Percentiles rank a stretch among this genome's conserved stretches.
These are phyloP conservation scores for Nannoperca australis DNA, from an alignment of 2,797 vertebrate genomes.

Conservation along the genomic window DNA sequence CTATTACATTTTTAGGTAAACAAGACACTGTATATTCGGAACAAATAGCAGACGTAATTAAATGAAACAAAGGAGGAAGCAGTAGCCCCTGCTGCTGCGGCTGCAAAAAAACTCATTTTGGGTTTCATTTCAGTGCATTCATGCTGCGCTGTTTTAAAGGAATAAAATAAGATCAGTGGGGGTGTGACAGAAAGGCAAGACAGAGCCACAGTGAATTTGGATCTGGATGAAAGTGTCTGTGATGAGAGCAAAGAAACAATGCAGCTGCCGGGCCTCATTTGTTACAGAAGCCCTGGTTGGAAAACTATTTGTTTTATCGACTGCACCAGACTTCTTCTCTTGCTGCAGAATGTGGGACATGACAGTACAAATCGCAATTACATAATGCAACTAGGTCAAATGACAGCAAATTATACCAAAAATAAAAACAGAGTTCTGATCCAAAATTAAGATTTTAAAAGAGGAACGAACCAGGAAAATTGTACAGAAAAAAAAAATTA, in stretches of 20 bases:
- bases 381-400: constrained; percentile 57
- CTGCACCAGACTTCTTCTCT: constrained; percentile 33
- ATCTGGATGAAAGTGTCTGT: constrained; percentile 45
- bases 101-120: neutral
- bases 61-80: constrained; percentile 22
- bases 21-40: neutral
- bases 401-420: constrained; percentile 18
- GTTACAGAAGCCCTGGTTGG: constrained; percentile 5
- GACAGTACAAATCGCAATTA: constrained; percentile 46
- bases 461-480: neutral
- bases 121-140: constrained; percentile 19
- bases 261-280: constrained; percentile 50
- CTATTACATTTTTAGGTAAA: neutral
- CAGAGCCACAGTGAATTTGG: constrained; percentile 32
- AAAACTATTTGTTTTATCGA: constrained; percentile 46
- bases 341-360: constrained; percentile 52
- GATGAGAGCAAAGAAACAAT: constrained; percentile 22
- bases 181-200: constrained; percentile 48
- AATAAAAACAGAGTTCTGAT: constrained; percentile 7
- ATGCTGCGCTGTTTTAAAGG: constrained; percentile 8
- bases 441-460: constrained; percentile 14
- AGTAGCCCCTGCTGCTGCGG: constrained; percentile 2
- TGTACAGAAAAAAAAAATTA: neutral
- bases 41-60: constrained; percentile 8
- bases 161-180: constrained; percentile 46